Base-by-base conservation (phyloP, 2,888 invertebrate species). In the Exephanes ischioxanthus region DNA sequence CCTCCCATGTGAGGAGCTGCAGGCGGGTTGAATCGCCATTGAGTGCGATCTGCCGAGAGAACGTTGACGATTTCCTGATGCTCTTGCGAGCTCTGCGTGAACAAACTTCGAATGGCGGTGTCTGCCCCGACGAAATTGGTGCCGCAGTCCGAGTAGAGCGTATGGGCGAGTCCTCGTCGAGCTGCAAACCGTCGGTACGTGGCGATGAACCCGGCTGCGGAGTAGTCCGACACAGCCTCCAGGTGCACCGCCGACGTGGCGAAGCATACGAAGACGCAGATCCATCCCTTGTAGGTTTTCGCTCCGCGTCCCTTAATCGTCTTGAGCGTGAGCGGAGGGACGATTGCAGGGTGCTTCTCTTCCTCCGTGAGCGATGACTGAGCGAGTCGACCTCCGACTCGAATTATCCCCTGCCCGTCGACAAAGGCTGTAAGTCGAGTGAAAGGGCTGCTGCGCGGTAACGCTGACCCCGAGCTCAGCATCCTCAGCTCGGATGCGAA, bases 1-100 rank as follows among this genome's bases (percentile, higher is more conserved):
- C 89, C 89, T 1, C 89, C 89, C 63, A 88, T 86, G 67, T 90
- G 88, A 0, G 89, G 89, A 14, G 87, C 76, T 37, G 58, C 58
- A 3, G 78, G 78, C 4, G 53, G 58, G 26, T 68, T 78, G 37
- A 78, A 78, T n/a, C 11, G 26, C 70, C 55, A 58, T 0, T 30
- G 19, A 2, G 70, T 58, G 19, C 41, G 26, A 26, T 26, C 26
- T 45, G 53, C 33, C 51, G 55, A 22, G 5, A 78, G 55, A 0
- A 4, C 1, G 0, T 58, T 2, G 16, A 45, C 58, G 5, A 72
- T 22, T 1, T 3, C 6, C 0, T 72, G 14, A 9, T 58, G 19
- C 16, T 72, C 55, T 22, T 58, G 58, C 11, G 70, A 37, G 22
- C 41, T 61, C 19, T 58, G 26, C n/a, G 16, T 51, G 58, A 81